Evolutionary conservation across 2,797 vertebrate genomes (phyloP), one percentile per base, ranked within the genome.

Genomic region (Myioborus melanocephalus): DNA sequence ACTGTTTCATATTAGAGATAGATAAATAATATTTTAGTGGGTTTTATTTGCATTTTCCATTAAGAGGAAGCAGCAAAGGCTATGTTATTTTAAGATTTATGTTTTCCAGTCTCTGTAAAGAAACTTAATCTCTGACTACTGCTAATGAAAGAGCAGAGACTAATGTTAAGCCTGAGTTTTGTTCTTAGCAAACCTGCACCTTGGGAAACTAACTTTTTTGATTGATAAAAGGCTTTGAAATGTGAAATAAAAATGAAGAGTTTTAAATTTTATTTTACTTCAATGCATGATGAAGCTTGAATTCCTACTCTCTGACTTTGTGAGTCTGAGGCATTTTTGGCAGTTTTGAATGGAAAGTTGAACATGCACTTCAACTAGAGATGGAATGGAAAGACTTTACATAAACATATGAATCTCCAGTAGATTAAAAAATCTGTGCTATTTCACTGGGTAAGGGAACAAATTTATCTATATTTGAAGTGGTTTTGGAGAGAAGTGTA

Each of bases 321-420:
- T 12, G 63, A 94, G 75, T 96, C 83, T 94, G 83, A 87, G 84
- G 94, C 87, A 80, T 87, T 94, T 92, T 97, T 97, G 95, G 97
- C 84, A 85, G 60, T 91, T 97, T 93, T 12, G 4, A 90, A 59
- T 93, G 94, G 96, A 98, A 97, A 97, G 57, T 95, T 86, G 77
- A 94, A 87, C 34, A 78, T 94, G 89, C 49, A n/a, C 71, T 97
- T 97, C 82, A 95, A 6, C 83, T 83, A 72, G 85, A 87, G 77
- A 88, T 43, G 59, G 73, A 94, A 82, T 63, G 76, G 83, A 81
- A 94, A 95, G 90, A 81, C 76, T 95, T 97, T 80, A 87, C 43
- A 35, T 95, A 97, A 97, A 95, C 91, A 90, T 91, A 66, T 57
- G 89, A 91, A 69, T 85, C 80, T 95, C 72, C 15, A 12, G 35